phyloP scores from a whole-genome alignment of 1,140 invertebrate genomes.

The Solenopsis invicta region DNA sequence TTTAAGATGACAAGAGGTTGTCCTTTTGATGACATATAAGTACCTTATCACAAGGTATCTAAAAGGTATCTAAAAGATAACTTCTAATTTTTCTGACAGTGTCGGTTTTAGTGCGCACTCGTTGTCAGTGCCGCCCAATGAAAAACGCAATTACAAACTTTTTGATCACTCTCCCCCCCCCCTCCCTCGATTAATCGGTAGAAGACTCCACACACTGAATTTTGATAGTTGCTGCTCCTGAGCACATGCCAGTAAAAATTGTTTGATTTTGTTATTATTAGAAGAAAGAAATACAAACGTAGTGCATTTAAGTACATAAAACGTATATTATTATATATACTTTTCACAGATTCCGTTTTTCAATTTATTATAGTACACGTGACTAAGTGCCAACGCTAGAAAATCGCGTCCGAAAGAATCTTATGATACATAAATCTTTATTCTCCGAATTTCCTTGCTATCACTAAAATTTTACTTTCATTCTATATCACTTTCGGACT shows the following conservation, averaged over 20 bases:
- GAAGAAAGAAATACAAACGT: constrained; percentile 21
- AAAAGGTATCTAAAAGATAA: too few species aligned
- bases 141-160: too few species aligned
- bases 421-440: constrained; percentile 59
- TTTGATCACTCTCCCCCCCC: too few species aligned
- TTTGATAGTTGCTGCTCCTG: too few species aligned
- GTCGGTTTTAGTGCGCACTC: too few species aligned
- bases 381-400: constrained; percentile 35
- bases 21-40: too few species aligned
- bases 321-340: constrained; percentile 24
- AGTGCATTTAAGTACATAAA: constrained; percentile 48
- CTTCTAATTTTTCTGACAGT: too few species aligned
- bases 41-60: too few species aligned
- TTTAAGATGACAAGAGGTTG: too few species aligned
- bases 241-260: constrained; percentile 5
- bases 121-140: too few species aligned
- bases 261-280: constrained; percentile 18
- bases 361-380: constrained; percentile 34
- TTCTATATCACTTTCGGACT: constrained; percentile 77
- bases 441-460: constrained; percentile 57
- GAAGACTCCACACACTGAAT: too few species aligned
- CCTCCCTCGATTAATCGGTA: too few species aligned
- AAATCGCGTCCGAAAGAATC: constrained; percentile 12
- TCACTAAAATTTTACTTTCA: constrained; percentile 70
- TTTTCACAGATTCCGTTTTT: constrained; percentile 48